These are phyloP conservation scores for pig (Sus scrofa) DNA, from an alignment of 2,113 vertebrate species.

Conservation along the genomic window DNA sequence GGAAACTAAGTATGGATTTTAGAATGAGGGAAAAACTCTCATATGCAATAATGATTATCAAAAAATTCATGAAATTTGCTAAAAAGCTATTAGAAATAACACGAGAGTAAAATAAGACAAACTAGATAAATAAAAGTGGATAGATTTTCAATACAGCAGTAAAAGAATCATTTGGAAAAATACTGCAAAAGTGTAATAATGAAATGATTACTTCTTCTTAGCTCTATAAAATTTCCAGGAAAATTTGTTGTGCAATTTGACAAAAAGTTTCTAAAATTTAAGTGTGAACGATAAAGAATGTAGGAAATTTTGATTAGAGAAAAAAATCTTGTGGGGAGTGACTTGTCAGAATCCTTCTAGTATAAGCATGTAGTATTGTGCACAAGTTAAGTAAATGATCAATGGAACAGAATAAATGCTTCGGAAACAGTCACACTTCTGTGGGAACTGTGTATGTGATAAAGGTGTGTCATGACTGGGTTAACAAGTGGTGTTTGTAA, in stretches of 20 bases:
- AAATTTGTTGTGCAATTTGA: background rate
- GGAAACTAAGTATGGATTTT: background rate
- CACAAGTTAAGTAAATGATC: background rate
- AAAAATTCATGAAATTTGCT: constrained; percentile 2
- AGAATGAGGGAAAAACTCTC: background rate
- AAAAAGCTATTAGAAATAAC: constrained; percentile 15
- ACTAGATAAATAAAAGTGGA: background rate
- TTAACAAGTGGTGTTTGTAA: background rate
- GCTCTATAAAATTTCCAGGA: background rate
- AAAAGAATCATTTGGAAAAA: constrained; percentile 21
- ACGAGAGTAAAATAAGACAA: background rate
- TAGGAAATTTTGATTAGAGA: background rate
- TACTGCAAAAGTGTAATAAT: background rate
- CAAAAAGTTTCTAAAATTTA: constrained; percentile 34
- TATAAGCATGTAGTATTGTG: background rate
- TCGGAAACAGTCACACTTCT: background rate
- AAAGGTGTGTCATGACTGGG: background rate
- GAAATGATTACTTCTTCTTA: background rate
- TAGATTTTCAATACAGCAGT: background rate
- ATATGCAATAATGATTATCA: constrained; percentile 33
- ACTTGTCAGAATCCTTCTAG: background rate
- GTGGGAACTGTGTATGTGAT: background rate
- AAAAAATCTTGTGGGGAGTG: background rate
- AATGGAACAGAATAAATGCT: background rate
- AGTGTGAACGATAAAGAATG: background rate